Conservation (phyloP, 2,888 invertebrate species). For the Formica aserva region DNA sequence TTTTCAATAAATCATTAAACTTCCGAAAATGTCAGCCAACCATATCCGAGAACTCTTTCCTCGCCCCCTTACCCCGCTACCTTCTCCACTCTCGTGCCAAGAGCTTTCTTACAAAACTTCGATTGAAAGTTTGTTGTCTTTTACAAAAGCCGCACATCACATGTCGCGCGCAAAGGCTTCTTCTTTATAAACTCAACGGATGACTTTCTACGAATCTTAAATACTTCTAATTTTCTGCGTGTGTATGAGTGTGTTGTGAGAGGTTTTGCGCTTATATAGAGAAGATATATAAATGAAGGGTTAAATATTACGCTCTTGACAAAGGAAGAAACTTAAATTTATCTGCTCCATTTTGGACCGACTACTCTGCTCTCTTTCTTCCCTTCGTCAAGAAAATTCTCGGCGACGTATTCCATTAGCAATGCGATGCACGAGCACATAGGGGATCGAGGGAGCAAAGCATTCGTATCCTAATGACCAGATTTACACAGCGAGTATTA, state of each 20-base stretch:
- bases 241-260: constrained; percentile 76
- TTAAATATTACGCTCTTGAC: constrained; percentile 65
- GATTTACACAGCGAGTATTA: constrained; percentile 80
- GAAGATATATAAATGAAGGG: constrained; percentile 73
- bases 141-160: constrained; percentile 62
- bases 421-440: no score
- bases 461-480: constrained; percentile 71
- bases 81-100: constrained; percentile 69
- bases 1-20: constrained; percentile 82
- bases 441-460: constrained; percentile 57
- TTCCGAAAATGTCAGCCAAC: constrained; percentile 81
- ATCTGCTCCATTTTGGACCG: constrained; percentile 74
- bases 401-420: neutral
- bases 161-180: constrained; percentile 57
- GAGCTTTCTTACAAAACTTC: constrained; percentile 71
- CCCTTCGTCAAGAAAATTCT: neutral
- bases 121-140: constrained; percentile 68
- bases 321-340: constrained; percentile 75
- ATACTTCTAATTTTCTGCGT: constrained; percentile 69
- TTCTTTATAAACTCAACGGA: constrained; percentile 66
- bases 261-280: constrained; percentile 71
- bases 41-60: constrained; percentile 72
- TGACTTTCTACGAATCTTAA: constrained; percentile 71
- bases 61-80: neutral
- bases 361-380: constrained; percentile 67